Conservation (phyloP, 2,888 invertebrate genomes). For the Drosophila emarginata region DNA sequence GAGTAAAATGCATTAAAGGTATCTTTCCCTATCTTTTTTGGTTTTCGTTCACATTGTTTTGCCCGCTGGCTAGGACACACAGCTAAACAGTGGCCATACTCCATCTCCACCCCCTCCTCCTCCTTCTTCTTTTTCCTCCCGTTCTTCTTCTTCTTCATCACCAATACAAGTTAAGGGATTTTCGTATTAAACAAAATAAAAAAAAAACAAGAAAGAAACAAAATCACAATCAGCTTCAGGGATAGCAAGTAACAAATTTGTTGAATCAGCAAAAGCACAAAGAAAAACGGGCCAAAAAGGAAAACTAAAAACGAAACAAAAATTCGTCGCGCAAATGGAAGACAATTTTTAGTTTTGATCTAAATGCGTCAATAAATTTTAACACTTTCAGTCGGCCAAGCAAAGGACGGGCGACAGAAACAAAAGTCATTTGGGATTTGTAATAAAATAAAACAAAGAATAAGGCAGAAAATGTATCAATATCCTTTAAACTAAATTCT, state of each 20-base stretch:
- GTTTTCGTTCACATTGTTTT: constrained; percentile 24
- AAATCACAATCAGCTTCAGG: constrained; percentile 36
- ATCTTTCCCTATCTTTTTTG: constrained; percentile 34
- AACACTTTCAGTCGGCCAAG: constrained; percentile 63
- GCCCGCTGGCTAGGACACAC: constrained; percentile 36
- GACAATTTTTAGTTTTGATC: constrained; percentile 74
- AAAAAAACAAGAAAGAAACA: constrained; percentile 38
- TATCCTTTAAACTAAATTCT: not conserved
- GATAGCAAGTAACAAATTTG: constrained; percentile 39
- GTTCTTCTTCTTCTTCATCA: constrained; percentile 18
- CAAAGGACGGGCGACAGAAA: constrained; percentile 45
- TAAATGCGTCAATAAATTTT: constrained; percentile 76
- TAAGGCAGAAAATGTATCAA: constrained; percentile 29
- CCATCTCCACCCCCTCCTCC: not conserved
- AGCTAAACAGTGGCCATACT: constrained; percentile 18
- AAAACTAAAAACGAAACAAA: constrained; percentile 24
- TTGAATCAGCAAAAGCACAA: constrained; percentile 53
- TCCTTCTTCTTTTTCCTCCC: constrained; percentile 22
- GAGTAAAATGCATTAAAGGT: constrained; percentile 73
- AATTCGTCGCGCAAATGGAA: constrained; percentile 44
- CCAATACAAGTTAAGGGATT: constrained; percentile 57
- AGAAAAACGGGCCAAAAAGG: not conserved
- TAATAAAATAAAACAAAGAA: constrained; percentile 49
- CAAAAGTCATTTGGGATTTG: constrained; percentile 61
- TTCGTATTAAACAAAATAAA: constrained; percentile 61